phyloP scores from a whole-genome alignment of 53 echinoderm and acorn worm genomes.

The Antedon mediterranea region DNA sequence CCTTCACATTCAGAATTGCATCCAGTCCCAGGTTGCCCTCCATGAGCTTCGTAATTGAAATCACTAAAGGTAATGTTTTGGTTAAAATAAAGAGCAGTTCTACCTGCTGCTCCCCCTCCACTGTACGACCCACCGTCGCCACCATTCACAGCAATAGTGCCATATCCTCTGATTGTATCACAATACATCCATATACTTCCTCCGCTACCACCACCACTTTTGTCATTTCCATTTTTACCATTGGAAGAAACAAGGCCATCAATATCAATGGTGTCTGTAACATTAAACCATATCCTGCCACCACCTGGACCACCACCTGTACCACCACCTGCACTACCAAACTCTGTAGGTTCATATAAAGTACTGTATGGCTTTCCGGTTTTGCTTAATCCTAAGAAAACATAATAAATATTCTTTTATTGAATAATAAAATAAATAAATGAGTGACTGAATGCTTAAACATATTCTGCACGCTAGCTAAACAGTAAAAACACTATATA shows the following conservation, averaged over 20 bases:
- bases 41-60: conserved; percentile 77
- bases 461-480: too few relatives aligned
- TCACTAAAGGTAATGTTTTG: conserved; percentile 52
- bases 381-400: conserved; percentile 28
- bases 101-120: conserved; percentile 76
- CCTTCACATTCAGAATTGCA: conserved; percentile 53
- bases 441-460: neutral
- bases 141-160: conserved; percentile 61
- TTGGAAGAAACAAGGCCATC: conserved; percentile 74
- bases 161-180: conserved; percentile 67
- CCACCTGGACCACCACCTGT: conserved; percentile 58
- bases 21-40: conserved; percentile 34
- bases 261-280: conserved; percentile 66
- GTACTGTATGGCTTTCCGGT: conserved; percentile 76
- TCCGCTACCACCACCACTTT: conserved; percentile 64
- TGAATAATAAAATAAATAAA: neutral
- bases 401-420: neutral
- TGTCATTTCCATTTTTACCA: conserved; percentile 28
- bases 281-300: conserved; percentile 85
- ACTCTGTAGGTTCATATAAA: conserved; percentile 74
- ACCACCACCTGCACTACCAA: conserved; percentile 84
- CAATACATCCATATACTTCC: conserved; percentile 98
- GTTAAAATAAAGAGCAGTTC: conserved; percentile 52
- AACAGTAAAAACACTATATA: neutral
- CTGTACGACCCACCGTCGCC: conserved; percentile 36